Evolutionary conservation across 2,888 invertebrate genomes (phyloP), one percentile per base, ranked within the genome.

Genomic region (Parascotia fuliginaria): DNA sequence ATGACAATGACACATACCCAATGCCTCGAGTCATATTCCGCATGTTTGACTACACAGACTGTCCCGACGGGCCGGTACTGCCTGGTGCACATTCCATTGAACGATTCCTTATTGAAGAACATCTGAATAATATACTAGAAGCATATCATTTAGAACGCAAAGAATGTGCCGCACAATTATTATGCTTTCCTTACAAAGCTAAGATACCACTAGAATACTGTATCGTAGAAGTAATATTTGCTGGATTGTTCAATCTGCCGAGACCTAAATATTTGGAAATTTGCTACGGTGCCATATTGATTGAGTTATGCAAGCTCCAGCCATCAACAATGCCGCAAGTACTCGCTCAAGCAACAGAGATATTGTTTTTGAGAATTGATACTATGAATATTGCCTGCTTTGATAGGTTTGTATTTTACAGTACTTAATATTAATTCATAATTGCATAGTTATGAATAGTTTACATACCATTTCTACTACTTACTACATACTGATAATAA

Each of bases 41-140:
- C 32, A 96, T 99, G 95, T 99, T 99, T 90, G 99, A 99, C 85
- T 98, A 99, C 83, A 98, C 99, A 0, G 99, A 99, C 88, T 98
- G 99, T 70, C 98, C 99, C 0, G 98, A 98, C 83, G 97, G 95
- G 0, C 96, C 97, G 0, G 95, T 96, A 34, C 89, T 99, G 44
- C 99, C 99, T 0, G 99, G 98, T 27, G 97, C 97, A 13, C 98
- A 99, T 89, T 97, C 99, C 0, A 98, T 99, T 57, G 99, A 99
- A 84, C 93, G 99, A 52, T 99, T 98, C 86, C 93, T 99, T 0
- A 98, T 99, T 70, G 99, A 99, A 82, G 99, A 99, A 84, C 99
- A 99, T 79, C 93, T 99, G 24, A 96, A 97, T 75, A 97, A 98
- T 70, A 98, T 99, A 28, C 94, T 99, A 59, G 96, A 98, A 79